Base-by-base conservation (phyloP, 2,888 invertebrate species). In the Tenthredo livida region DNA sequence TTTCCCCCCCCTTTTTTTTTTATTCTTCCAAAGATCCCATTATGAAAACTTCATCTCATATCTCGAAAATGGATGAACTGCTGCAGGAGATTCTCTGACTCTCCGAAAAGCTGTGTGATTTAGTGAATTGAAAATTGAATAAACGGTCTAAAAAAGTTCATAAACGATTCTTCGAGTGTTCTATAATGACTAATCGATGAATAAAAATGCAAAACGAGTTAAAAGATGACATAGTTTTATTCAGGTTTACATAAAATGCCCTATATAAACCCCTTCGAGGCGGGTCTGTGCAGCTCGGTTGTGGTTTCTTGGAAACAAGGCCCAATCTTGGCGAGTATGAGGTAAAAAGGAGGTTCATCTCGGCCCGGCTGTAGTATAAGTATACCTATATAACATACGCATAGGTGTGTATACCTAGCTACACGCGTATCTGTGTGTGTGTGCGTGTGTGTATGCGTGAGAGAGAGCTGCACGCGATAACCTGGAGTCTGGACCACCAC, bases 251-350 rank as follows among this genome's bases (percentile, higher is more conserved):
- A 67, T 15, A 7, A 25, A 67, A 67, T 61, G 61, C 61, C 61
- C 61, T 21, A 61, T 61, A 61, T 29, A 61, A 25, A 61, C 9
- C 25, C 25, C 21, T 25, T 12, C 21, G 2, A 58, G 54, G 54
- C 61, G 61, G 61, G 25, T 61, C 21, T 43, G 61, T 21, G 15
- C 7, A 43, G 67, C 67, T n/a, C n/a, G 61, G 21, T 80, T 80
- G 40, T 40, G 40, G 80, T 80, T 80, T 80, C 80, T 61, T 17
- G 61, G 61, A 80, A 80, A 80, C 37, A 50, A 80, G 80, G 80
- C 77, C 61, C 80, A 61, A 80, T 80, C 80, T 80, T 37, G 61
- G 58, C 17, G 37, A 80, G 80, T 33, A 40, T 12, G 80, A 40
- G 61, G 61, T 61, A 61, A 80, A 80, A 61, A 80, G 37, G 29